Conservation (phyloP, 2,797 vertebrate genomes). For the Cryptoblepharus egeriae region DNA sequence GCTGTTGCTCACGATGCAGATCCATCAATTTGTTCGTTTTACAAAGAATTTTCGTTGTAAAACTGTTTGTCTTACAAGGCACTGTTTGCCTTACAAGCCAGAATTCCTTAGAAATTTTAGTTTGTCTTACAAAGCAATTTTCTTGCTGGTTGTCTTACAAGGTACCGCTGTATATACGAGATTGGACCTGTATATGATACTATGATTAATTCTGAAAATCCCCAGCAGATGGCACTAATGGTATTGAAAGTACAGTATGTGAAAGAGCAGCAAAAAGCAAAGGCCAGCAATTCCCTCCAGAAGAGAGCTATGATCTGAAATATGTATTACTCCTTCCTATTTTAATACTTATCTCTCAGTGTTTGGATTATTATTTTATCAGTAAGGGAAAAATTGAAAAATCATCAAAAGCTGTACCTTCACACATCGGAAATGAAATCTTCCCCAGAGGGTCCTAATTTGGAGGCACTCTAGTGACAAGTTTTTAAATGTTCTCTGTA, state of each 20-base stretch:
- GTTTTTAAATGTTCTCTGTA: neutral
- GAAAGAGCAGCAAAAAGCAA: neutral
- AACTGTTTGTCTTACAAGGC: no score
- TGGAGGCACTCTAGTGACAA: neutral
- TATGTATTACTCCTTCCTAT: neutral
- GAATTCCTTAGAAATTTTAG: no score
- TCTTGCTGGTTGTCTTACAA: no score
- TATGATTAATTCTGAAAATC: neutral
- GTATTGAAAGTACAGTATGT: neutral
- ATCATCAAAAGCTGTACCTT: neutral
- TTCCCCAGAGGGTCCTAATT: neutral
- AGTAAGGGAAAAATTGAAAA: neutral
- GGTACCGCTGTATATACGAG: no score
- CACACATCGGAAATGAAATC: neutral
- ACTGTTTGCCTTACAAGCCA: no score
- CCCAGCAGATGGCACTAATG: conserved; percentile 56
- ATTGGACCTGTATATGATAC: no score
- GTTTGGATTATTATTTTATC: neutral
- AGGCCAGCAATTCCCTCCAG: neutral
- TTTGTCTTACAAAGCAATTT: no score
- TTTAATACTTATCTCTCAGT: neutral
- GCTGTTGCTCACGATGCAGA: no score
- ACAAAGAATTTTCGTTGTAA: no score
- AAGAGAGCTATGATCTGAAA: neutral
- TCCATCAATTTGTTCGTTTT: no score